phyloP scores from a whole-genome alignment of 2,113 vertebrate genomes.

The Mirounga angustirostris region DNA sequence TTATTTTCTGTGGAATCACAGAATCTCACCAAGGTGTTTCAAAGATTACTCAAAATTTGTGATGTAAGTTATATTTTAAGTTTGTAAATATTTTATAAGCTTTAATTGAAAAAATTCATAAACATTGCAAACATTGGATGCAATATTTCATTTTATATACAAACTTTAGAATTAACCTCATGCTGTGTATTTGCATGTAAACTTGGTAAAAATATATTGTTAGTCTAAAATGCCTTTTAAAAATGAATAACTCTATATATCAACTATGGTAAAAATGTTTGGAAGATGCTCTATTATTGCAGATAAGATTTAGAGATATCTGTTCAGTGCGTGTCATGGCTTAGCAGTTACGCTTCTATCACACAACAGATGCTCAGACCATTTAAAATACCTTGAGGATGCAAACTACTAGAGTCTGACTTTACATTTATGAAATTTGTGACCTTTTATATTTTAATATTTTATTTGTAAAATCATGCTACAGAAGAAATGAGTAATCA shows the following conservation, averaged over 20 bases:
- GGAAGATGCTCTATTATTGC: background rate
- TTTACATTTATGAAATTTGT: background rate
- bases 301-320: background rate
- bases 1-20: background rate
- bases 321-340: background rate
- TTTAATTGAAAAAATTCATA: background rate
- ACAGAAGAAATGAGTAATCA: background rate
- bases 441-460: background rate
- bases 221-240: background rate
- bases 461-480: background rate
- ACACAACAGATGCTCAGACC: background rate
- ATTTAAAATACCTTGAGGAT: background rate
- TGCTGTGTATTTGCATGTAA: background rate
- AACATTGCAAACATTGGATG: background rate
- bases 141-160: background rate
- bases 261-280: background rate
- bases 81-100: background rate
- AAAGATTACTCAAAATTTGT: background rate
- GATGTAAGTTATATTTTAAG: background rate
- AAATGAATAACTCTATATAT: background rate
- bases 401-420: background rate
- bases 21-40: background rate
- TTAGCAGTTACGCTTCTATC: background rate
- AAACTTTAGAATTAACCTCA: background rate
- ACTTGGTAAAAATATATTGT: background rate